Evolutionary conservation across 2,797 vertebrate genomes (phyloP), one percentile per base, ranked within the genome.

Genomic region (Pseudotriccus pelzelni): DNA sequence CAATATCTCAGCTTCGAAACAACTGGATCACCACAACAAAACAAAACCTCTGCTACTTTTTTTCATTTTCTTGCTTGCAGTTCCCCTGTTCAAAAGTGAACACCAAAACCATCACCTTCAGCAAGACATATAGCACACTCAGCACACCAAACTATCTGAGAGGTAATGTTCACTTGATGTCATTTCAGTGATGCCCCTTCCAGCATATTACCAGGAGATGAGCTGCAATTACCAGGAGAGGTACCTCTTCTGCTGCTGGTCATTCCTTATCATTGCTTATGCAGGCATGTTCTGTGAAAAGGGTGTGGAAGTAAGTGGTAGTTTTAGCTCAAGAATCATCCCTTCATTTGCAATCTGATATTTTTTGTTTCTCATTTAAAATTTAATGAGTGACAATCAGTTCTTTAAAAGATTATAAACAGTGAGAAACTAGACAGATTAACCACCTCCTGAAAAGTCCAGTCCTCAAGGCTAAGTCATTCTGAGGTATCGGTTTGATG

Each of bases 231-330:
- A 24, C 19, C 12, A 24, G 17, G 3, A 3, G 18, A 77, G 21
- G 9, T 55, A 36, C 6, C 22, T 10, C 32, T 64, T 41, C 32
- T 32, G 30, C 32, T 67, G 17, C 14, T 44, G 12, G 11, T 44
- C 24, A 10, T 12, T 77, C 30, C 22, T 37, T 10, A 14, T 21
- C 25, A 7, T 28, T 53, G 14, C 12, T 46, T 55, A 21, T 11
- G 22, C 4, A 77, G 21, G 22, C 7, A 36, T 17, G 32, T 49
- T 47, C 15, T 11, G 7, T 39, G 22, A 22, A 59, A 60, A 59
- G 6, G 1, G 0, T 16, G 25, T 12, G 18, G 27, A 78, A 49
- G 7, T 43, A 70, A 58, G 5, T 24, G 7, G 3, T 41, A 34
- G 2, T 49, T 86, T 63, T 28, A 50, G 9, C 27, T 24, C 5